Base-by-base conservation (phyloP, 30 jellyfish, hydroid and myxozoan genomes). In the Sanderia malayensis region DNA sequence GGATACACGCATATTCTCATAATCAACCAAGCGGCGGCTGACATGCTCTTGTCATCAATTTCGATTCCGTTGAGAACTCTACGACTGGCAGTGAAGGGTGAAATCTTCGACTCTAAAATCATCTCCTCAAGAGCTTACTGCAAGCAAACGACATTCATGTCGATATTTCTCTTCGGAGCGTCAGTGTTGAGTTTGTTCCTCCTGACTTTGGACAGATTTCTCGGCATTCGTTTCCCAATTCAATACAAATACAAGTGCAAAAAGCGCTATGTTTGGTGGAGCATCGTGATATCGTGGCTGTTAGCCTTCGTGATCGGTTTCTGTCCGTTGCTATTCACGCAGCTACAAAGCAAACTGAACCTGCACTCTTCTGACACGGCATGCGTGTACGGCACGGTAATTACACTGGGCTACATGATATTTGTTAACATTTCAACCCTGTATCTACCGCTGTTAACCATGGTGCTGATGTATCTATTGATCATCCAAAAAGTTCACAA, bases 21-120 rank as follows among this genome's bases (percentile, higher is more conserved):
- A 22, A 25, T 53, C 65, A 79, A 79, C 53, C 82, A 44, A 44
- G 92, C 92, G 21, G 30, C 62, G 2, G 71, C 92, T 15, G 92
- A 79, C 60, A 17, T 79, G 44, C n/a, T 46, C 10, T 32, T 77
- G 0, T 41, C 62, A 10, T 46, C 81, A 26, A 25, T 64, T 26
- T 64, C 81, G 0, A 9, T 77, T 4, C 83, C 92, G 2, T 33
- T 79, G 2, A 61, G 83, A 24, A 67, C 70, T 15, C 29, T 62
- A 23, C 19, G 77, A 30, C 53, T 74, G 21, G 46, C 69, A 44
- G 70, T 21, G 18, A 41, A 37, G 19, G 46, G 49, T 21, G 44
- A 71, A 9, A 27, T 77, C 55, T 46, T 77, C 46, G 37, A 63
- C 2, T 77, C 80, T 0, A n/a, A 68, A 20, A 29, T 67, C 23